Conservation (phyloP, 53 echinoderm and acorn worm genomes). For the Temnopleurus reevesii region DNA sequence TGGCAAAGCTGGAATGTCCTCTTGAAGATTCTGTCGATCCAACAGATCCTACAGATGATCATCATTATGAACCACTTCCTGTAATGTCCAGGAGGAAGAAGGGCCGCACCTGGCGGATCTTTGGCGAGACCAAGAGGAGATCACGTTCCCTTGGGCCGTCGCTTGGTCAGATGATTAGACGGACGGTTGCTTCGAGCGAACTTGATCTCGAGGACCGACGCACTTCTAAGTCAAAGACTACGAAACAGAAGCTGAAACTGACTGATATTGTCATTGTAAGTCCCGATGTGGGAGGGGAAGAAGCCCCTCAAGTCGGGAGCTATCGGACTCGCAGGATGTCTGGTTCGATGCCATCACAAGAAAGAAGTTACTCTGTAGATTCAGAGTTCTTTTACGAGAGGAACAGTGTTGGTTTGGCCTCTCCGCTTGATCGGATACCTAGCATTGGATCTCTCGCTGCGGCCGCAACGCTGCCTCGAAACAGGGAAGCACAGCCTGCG, state of each 20-base stretch:
- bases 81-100: constrained; percentile 19
- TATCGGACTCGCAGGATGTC: constrained; percentile 28
- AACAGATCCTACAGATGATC: neutral
- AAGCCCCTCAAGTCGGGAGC: neutral
- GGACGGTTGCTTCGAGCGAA: constrained; percentile 12
- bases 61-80: constrained; percentile 29
- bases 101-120: constrained; percentile 30
- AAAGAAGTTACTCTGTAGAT: neutral
- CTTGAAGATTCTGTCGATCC: neutral
- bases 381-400: constrained; percentile 18
- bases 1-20: neutral
- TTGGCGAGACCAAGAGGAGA: constrained; percentile 22
- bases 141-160: constrained; percentile 34
- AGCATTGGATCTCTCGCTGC: constrained; percentile 44
- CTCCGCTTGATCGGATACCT: constrained; percentile 40
- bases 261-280: constrained; percentile 38
- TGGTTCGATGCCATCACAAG: neutral
- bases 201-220: constrained; percentile 33
- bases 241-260: neutral
- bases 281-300: neutral
- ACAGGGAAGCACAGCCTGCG: neutral
- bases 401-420: neutral
- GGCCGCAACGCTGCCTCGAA: neutral
- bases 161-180: constrained; percentile 9
- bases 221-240: constrained; percentile 5